Evolutionary conservation across 2,797 vertebrate genomes (phyloP).

Genomic region (Diceros bicornis): DNA sequence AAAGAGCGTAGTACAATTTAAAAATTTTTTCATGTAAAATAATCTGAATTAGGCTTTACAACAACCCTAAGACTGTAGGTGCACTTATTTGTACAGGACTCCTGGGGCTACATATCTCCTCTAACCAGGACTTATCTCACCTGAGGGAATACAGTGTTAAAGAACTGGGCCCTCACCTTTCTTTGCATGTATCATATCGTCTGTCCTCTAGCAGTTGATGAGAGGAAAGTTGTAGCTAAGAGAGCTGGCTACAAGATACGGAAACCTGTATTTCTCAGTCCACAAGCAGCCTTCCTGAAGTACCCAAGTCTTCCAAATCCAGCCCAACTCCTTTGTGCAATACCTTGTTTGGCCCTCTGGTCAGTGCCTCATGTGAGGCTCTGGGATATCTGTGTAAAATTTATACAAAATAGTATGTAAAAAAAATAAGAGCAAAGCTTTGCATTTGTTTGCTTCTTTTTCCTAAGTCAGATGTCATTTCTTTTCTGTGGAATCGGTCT

Average conservation of each 20-base stretch:
- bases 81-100: background rate
- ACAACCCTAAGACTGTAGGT: background rate
- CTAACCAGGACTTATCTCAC: too few relatives aligned
- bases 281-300: background rate
- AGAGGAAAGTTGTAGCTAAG: background rate
- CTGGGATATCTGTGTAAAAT: background rate
- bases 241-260: background rate
- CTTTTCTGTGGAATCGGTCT: background rate
- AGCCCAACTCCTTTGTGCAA: background rate
- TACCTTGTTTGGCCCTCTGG: background rate
- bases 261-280: too few relatives aligned
- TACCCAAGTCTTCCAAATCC: accelerated
- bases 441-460: background rate
- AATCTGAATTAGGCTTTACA: background rate
- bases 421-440: background rate
- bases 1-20: background rate
- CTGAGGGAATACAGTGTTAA: accelerated
- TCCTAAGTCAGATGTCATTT: background rate
- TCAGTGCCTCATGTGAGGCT: background rate
- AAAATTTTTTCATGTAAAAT: background rate
- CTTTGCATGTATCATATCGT: accelerated
- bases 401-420: background rate
- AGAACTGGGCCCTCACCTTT: too few relatives aligned
- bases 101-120: accelerated
- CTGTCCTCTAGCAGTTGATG: background rate